phyloP scores from a whole-genome alignment of 30 jellyfish, hydroid and myxozoan genomes.

The Cassiopea andromeda region DNA sequence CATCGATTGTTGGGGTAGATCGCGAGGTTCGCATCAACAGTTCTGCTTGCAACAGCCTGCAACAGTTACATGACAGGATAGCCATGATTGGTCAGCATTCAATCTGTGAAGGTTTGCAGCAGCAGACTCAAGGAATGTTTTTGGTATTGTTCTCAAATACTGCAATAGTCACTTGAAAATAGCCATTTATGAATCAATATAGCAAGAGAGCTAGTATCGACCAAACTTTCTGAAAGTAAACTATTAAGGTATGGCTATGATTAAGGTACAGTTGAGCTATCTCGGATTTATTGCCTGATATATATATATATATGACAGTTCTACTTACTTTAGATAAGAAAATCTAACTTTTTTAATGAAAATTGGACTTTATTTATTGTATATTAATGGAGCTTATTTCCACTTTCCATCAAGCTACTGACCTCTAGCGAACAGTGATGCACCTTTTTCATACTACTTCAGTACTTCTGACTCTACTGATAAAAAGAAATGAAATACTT shows the following conservation, averaged over 20 bases:
- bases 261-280: slow-evolving; percentile 5
- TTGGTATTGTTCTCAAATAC: not conserved
- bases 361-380: not conserved
- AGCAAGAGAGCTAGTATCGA: not conserved
- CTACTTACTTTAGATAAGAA: not conserved
- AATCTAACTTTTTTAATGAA: not conserved
- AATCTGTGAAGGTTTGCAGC: not conserved
- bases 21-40: not conserved
- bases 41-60: not conserved
- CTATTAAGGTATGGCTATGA: not conserved
- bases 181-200: not conserved
- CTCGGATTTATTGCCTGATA: slow-evolving; percentile 1
- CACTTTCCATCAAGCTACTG: not conserved
- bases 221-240: not conserved
- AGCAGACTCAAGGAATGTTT: not conserved
- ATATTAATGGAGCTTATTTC: not conserved
- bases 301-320: not conserved
- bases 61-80: not conserved
- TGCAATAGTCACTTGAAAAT: too few relatives aligned
- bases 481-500: not conserved
- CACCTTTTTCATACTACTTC: not conserved
- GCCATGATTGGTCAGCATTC: not conserved
- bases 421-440: not conserved
- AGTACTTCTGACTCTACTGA: not conserved
- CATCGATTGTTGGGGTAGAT: not conserved